Conservation (phyloP, 2,888 invertebrate species). For the Drosophila ezoana region DNA sequence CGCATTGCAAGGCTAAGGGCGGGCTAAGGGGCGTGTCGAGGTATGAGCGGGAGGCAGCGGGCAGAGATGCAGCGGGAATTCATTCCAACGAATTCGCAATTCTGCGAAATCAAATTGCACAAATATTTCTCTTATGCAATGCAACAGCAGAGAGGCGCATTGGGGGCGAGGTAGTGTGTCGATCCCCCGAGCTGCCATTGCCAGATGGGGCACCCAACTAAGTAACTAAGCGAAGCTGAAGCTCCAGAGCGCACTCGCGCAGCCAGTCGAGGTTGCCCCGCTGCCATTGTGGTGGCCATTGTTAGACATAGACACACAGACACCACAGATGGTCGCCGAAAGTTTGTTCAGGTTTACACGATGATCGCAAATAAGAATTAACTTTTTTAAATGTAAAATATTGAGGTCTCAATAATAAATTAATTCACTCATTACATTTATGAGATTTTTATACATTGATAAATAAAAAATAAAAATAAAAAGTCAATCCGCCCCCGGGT, state of each 20-base stretch:
- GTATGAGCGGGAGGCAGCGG: constrained; percentile 4
- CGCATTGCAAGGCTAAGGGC: constrained; percentile 50
- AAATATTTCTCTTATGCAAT: constrained; percentile 78
- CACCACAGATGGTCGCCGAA: constrained; percentile 47
- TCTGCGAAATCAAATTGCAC: constrained; percentile 82
- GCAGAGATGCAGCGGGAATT: constrained; percentile 50
- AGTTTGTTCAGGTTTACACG: constrained; percentile 57
- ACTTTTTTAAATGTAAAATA: not conserved
- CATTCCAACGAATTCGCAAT: constrained; percentile 83
- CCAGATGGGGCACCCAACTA: constrained; percentile 68
- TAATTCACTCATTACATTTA: no score
- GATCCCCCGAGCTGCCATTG: constrained; percentile 62
- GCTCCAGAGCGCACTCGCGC: constrained; percentile 18
- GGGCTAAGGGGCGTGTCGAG: constrained; percentile 24
- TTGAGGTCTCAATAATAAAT: no score
- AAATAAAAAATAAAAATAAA: constrained; percentile 12
- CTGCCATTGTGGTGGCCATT: constrained; percentile 71
- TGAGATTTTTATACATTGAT: no score
- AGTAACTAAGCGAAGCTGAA: constrained; percentile 61
- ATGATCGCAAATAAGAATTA: not conserved
- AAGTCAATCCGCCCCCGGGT: constrained; percentile 91
- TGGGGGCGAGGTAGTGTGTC: constrained; percentile 11
- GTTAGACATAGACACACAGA: constrained; percentile 73
- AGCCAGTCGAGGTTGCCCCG: constrained; percentile 40
- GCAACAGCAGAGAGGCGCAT: constrained; percentile 24